phyloP scores from a whole-genome alignment of 2,888 invertebrate genomes.

The Mesoligia furuncula region DNA sequence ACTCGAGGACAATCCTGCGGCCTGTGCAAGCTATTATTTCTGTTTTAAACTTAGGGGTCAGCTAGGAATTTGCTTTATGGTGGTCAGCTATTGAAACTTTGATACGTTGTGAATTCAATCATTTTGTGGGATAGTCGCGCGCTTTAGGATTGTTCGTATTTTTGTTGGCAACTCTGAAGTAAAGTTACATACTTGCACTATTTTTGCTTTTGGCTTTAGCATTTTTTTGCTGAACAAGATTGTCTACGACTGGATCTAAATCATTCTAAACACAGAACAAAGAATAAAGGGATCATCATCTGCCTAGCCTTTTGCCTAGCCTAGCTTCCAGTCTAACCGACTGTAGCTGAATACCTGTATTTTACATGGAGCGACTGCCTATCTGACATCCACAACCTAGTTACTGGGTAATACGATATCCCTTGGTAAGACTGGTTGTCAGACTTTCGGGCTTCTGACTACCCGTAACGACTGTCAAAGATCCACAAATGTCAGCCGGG shows the following conservation, averaged over 20 bases:
- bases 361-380: no score
- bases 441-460: no score
- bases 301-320: no score
- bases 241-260: not conserved
- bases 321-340: no score
- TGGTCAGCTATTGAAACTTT: constrained; percentile 1
- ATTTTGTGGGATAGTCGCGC: not conserved
- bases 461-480: no score
- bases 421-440: no score
- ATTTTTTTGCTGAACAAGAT: not conserved
- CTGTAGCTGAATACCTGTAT: no score
- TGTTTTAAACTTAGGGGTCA: constrained; percentile 55
- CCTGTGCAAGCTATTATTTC: not conserved
- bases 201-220: not conserved
- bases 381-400: no score
- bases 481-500: no score
- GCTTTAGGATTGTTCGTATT: not conserved
- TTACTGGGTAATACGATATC: no score
- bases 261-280: not conserved
- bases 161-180: not conserved
- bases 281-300: not conserved
- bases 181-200: not conserved
- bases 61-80: constrained; percentile 1
- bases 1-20: constrained; percentile 6
- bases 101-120: not conserved